phyloP scores from a whole-genome alignment of 2,797 vertebrate genomes.

The Pteronotus mesoamericanus region DNA sequence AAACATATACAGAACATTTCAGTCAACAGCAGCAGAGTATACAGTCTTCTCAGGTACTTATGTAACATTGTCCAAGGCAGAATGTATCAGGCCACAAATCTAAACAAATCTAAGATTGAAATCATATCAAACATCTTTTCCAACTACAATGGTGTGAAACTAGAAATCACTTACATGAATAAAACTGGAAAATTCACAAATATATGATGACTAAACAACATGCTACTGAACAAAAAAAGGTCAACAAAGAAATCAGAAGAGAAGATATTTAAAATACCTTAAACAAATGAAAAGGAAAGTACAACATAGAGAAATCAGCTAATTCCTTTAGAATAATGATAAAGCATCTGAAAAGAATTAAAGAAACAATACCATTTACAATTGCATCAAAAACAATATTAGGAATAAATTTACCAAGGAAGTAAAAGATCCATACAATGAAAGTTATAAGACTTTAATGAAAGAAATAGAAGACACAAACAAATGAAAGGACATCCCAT shows the following conservation, averaged over 20 bases:
- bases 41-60: no score
- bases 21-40: neutral
- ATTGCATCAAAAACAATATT: neutral
- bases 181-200: neutral
- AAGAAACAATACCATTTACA: neutral
- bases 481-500: neutral
- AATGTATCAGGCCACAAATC: neutral
- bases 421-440: neutral
- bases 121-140: neutral
- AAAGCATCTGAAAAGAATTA: neutral
- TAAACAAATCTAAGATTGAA: neutral
- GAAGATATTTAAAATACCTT: neutral
- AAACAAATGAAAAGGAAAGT: neutral
- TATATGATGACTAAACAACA: neutral
- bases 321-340: neutral
- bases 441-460: neutral
- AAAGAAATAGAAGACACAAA: neutral
- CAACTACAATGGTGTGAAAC: neutral
- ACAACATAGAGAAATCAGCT: neutral
- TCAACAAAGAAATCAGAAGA: neutral
- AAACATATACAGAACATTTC: neutral
- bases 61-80: neutral
- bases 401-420: neutral
- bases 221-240: neutral
- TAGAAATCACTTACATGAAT: neutral